phyloP scores from a whole-genome alignment of 2,797 vertebrate species.

The Peromyscus eremicus region DNA sequence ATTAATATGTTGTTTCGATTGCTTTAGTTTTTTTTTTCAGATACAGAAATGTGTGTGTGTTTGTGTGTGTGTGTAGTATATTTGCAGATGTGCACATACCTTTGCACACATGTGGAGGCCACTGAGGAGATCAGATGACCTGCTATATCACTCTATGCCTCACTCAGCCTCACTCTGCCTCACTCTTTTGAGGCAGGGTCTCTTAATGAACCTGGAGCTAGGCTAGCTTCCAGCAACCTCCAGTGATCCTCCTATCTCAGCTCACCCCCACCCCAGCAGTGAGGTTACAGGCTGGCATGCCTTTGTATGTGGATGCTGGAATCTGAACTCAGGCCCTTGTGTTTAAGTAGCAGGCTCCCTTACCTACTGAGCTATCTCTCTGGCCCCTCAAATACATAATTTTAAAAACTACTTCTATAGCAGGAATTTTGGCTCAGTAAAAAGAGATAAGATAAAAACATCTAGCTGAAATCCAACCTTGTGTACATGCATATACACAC shows the following conservation, averaged over 20 bases:
- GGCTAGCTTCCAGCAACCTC: not conserved
- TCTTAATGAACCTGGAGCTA: not conserved
- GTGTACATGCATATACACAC: not conserved
- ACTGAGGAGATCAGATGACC: not conserved
- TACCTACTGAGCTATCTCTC: not conserved
- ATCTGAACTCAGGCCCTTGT: not conserved
- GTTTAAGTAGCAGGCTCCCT: not conserved
- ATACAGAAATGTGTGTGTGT: not conserved
- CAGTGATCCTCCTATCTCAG: not conserved
- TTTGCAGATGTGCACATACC: not conserved
- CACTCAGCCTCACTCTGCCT: not conserved
- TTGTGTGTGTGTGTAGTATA: not conserved
- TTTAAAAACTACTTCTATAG: constrained; percentile 49
- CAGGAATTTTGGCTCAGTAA: constrained; percentile 23
- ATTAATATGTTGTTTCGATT: constrained; percentile 59
- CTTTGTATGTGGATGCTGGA: not conserved
- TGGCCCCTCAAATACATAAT: not conserved
- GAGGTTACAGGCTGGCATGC: not conserved
- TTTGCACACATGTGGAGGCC: not conserved
- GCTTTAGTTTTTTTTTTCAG: constrained; percentile 59
- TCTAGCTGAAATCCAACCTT: not conserved
- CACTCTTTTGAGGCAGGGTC: not conserved
- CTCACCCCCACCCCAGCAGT: not conserved
- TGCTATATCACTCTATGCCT: not conserved
- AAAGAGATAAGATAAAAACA: constrained; percentile 38